phyloP scores from a whole-genome alignment of 1,140 invertebrate genomes.

The Eciton burchellii region DNA sequence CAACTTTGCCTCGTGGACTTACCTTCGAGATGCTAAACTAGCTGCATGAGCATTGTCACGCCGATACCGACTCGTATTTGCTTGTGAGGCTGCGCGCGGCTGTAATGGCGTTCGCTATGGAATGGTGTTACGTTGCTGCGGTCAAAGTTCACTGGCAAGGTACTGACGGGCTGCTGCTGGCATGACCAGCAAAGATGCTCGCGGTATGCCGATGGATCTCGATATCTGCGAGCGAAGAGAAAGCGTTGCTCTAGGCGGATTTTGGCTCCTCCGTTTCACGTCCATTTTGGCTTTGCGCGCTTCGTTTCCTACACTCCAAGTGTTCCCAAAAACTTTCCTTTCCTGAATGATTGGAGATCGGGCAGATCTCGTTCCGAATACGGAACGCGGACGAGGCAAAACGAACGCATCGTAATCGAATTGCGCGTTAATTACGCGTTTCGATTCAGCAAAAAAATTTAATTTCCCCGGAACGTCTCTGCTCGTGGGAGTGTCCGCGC shows the following conservation, averaged over 20 bases:
- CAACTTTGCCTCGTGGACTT: slow-evolving; percentile 18
- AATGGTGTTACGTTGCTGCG: slow-evolving; percentile 31
- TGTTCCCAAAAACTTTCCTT: slow-evolving; percentile 20
- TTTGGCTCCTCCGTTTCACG: slow-evolving; percentile 11
- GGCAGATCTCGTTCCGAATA: slow-evolving; percentile 3
- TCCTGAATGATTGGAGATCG: neutral
- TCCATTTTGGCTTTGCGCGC: too few relatives aligned
- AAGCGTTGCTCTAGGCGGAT: neutral
- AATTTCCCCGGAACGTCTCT: slow-evolving; percentile 37
- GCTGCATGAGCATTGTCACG: neutral
- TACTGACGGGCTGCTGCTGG: slow-evolving; percentile 15
- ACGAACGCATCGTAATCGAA: slow-evolving; percentile 19
- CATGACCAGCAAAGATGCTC: slow-evolving; percentile 17
- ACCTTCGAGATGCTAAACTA: neutral
- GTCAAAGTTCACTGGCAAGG: slow-evolving; percentile 43
- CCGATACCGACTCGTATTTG: slow-evolving; percentile 8
- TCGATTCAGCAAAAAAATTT: slow-evolving; percentile 34
- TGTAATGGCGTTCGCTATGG: neutral
- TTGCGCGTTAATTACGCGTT: slow-evolving; percentile 48
- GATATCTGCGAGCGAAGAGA: slow-evolving; percentile 9
- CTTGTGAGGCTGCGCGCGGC: neutral
- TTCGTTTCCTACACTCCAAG: neutral
- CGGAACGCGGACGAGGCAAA: slow-evolving; percentile 6
- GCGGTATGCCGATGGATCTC: slow-evolving; percentile 38
- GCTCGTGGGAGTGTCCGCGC: slow-evolving; percentile 13